Evolutionary conservation across 2,113 vertebrate genomes (phyloP), one percentile per base, ranked within the genome.

Genomic region (Ctenodactylus gundi): DNA sequence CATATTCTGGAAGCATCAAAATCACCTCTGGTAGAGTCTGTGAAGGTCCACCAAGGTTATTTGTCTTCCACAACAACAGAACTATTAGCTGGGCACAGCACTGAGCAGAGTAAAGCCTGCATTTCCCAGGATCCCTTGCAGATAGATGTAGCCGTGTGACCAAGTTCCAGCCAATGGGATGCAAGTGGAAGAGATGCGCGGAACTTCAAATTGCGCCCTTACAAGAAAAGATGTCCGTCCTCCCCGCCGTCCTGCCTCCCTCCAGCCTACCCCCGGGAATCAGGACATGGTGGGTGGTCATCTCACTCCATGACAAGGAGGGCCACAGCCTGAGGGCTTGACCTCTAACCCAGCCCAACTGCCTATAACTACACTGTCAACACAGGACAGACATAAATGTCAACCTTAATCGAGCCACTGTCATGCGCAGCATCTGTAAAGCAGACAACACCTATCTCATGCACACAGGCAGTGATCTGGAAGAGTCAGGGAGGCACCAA

Each of bases 111-210:
- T 17, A 81, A 95, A 78, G 39, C 31, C 36, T 49, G 25, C 13
- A 51, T 49, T 70, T 80, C 72, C 58, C 77, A 95, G 77, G 44
- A 27, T 88, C 60, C 77, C 87, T 58, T 88, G 90, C 58, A 93
- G 72, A 18, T 27, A 68, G 15, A 4, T 49, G 13, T 64, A 41
- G 41, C 8, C 78, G 57, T 5, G 27, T 55, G 77, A 57, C 11
- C 29, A 23, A 21, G 39, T 62, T 75, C 41, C 65, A 58, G 83
- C 70, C 49, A 65, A 60, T 25, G 44, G 46, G 58, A 62, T 15
- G 1, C 64, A 23, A 88, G 64, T 6, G 18, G 25, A 76, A 84
- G 49, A 93, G 76, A 44, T 8, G 6, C 10, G n/a, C 21, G 17
- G 18, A 34, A n/a, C 46, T 77, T 84, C 55, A 80, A 72, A 1